Percentiles rank a stretch among this genome's conserved stretches.
Conservation (phyloP, 2,113 vertebrate genomes). For the Hypocryptadius cinnamomeus region DNA sequence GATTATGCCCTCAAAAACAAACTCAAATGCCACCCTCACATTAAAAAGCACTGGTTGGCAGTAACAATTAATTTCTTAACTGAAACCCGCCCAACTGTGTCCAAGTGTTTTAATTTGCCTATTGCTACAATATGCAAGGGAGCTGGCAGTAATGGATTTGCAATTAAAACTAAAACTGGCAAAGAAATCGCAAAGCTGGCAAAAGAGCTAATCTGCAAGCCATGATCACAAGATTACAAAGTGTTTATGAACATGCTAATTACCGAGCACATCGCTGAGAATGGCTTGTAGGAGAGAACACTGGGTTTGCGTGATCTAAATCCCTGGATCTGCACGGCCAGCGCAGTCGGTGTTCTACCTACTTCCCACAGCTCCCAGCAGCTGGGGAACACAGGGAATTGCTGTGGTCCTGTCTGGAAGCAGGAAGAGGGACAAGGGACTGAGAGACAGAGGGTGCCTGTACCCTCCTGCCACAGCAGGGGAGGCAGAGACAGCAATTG, state of each 20-base stretch:
- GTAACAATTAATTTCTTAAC: conserved; percentile 62
- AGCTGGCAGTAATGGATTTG: conserved; percentile 64
- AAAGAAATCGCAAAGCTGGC: conserved; percentile 64
- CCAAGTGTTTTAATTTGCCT: conserved; percentile 65
- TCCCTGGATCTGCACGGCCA: neutral
- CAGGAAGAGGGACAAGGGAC: neutral
- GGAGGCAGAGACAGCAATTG: rapidly evolving
- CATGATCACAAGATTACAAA: conserved; percentile 66
- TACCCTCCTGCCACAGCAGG: neutral
- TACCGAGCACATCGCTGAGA: conserved; percentile 36
- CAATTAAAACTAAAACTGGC: conserved; percentile 68
- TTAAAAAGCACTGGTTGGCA: conserved; percentile 54
- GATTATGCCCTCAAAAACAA: conserved; percentile 50
- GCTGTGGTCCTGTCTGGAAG: rapidly evolving
- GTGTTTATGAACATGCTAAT: conserved; percentile 65
- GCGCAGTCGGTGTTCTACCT: neutral
- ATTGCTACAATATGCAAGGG: conserved; percentile 61
- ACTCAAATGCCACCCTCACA: conserved; percentile 48
- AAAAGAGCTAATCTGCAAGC: conserved; percentile 63
- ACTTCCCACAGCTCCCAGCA: neutral
- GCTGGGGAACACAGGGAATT: neutral
- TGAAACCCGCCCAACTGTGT: conserved; percentile 62
- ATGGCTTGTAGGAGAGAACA: conserved; percentile 18
- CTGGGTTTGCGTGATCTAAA: neutral
- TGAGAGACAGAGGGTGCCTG: neutral